These are phyloP conservation scores for Atopsyche davidsoni DNA, from an alignment of 1,140 invertebrate species.

Conservation along the genomic window DNA sequence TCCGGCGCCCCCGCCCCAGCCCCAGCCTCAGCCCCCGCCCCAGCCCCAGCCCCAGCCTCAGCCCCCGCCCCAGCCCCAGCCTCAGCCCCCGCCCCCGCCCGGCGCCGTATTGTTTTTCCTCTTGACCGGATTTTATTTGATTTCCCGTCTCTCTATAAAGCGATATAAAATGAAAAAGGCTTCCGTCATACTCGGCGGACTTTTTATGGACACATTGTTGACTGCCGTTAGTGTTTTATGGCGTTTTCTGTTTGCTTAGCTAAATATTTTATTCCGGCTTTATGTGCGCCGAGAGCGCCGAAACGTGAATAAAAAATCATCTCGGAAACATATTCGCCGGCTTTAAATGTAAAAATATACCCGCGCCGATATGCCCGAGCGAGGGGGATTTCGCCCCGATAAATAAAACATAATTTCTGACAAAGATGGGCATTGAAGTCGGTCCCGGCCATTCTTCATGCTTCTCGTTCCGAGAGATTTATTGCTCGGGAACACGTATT, in stretches of 20 bases:
- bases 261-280: conserved; percentile 30
- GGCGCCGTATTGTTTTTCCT: conserved; percentile 29
- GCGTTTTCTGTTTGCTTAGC: conserved; percentile 30
- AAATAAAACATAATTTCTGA: conserved; percentile 13
- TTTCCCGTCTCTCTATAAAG: conserved; percentile 31
- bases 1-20: neutral
- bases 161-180: conserved; percentile 30
- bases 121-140: conserved; percentile 32
- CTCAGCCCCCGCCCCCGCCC: conserved; percentile 9
- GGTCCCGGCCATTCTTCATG: too few species aligned
- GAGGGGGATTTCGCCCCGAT: conserved; percentile 1
- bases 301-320: conserved; percentile 19
- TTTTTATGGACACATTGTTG: conserved; percentile 32
- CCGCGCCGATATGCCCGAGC: too few species aligned
- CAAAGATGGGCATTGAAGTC: neutral
- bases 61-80: neutral
- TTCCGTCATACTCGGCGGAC: conserved; percentile 29
- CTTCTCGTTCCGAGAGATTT: too few species aligned
- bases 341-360: conserved; percentile 19
- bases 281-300: conserved; percentile 25
- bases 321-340: conserved; percentile 8
- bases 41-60: neutral
- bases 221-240: conserved; percentile 31
- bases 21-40: conserved; percentile 11
- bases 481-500: too few species aligned